These are phyloP conservation scores for Syngnathoides biaculeatus DNA, from an alignment of 2,113 vertebrate species.

Conservation along the genomic window DNA sequence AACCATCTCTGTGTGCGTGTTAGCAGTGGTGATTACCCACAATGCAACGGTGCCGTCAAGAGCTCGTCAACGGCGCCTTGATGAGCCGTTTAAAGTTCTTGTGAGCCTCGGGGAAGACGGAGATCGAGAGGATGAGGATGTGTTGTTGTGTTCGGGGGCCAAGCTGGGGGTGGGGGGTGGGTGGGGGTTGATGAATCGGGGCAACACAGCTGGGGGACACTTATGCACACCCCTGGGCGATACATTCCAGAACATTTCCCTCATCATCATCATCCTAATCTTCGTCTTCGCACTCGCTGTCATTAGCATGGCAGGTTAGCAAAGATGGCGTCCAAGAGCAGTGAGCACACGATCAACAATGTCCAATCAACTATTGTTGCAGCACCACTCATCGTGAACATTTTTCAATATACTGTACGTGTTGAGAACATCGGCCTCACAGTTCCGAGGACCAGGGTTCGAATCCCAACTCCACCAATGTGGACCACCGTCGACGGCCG, in stretches of 20 bases:
- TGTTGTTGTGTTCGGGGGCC: neutral
- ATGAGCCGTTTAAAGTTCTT: neutral
- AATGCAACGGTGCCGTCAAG: neutral
- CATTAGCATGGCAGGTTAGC: neutral
- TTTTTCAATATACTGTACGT: no score
- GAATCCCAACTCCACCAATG: no score
- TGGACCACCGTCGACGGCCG: no score
- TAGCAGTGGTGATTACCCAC: neutral
- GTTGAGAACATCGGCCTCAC: no score
- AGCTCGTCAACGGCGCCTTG: neutral
- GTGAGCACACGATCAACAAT: neutral
- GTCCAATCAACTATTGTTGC: no score
- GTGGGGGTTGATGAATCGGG: neutral
- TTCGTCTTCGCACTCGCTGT: no score
- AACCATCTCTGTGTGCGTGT: neutral
- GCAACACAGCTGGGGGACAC: constrained; percentile 1
- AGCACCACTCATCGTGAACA: no score
- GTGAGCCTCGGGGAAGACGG: neutral
- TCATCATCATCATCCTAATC: no score
- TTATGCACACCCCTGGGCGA: neutral
- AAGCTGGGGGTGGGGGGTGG: neutral
- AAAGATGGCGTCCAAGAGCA: neutral
- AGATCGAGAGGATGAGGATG: neutral
- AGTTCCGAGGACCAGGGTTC: no score
- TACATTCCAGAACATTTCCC: neutral